Base-by-base conservation (phyloP, 2,888 invertebrate species). In the Agrochola lychnidis region DNA sequence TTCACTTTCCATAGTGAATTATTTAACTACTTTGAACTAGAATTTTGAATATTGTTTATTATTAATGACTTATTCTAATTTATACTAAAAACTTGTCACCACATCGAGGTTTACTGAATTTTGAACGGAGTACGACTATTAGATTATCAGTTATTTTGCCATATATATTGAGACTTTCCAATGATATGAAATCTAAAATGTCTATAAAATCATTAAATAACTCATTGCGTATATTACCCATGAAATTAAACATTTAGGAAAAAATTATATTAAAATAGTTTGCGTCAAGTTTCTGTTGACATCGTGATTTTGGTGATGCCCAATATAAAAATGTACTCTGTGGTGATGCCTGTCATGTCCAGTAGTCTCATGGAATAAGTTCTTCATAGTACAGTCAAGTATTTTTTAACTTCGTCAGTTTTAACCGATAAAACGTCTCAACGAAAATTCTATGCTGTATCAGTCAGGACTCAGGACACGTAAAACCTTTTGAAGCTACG, bases 91-190 rank as follows among this genome's bases (percentile, higher is more conserved):
- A 93, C 57, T 93, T 92, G 82, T 96, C 94, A 76, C 91, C 91
- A 76, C 93, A 90, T 94, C 92, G 91, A 73, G 92, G 92, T 83
- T 92, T 94, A 48, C 90, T 90, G 66, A 95, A 92, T 36, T 94
- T 90, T 78, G 88, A 87, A 67, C 95, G 92, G 16, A 95, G 86
- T 66, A 93, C 89, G 66, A 90, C 73, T 57, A 93, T 95, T 81
- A 96, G 88, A 84, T 95, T 95, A 78, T 91, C 93, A 14, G 95
- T 95, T 82, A 96, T 95, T 91, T 91, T 94, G 81, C 94, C 93
- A 92, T 94, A 95, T 61, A 95, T 87, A 80, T 81, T 88, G 48
- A 93, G 90, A 83, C 94, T 95, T 85, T 90, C 90, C 16, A 91
- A 66, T 12, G 94, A 94, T 88, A 96, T 83, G 42, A 86, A 88